Base-by-base conservation (phyloP, 30 jellyfish, hydroid and myxozoan genomes). In the Pseudorhiza aurosa region DNA sequence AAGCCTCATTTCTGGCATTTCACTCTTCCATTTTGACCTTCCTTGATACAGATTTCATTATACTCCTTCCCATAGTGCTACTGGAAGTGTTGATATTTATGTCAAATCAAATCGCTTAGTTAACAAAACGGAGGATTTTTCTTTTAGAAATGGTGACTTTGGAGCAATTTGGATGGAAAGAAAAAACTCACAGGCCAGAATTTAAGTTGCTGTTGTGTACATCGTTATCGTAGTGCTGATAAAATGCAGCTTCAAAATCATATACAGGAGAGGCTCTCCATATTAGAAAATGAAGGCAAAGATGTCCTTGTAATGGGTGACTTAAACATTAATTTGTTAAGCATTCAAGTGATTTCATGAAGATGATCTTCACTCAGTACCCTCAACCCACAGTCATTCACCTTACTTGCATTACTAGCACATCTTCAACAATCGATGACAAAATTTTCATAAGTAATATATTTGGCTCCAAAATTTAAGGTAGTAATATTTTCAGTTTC, bases 361-460 rank as follows among this genome's bases (percentile, higher is more conserved):
- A 40, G 81, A 76, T 62, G 80, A 76, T 76, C 70, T 58, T 76
- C n/a, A n/a, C n/a, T n/a, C n/a, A n/a, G n/a, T n/a, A n/a, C n/a
- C n/a, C n/a, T n/a, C n/a, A n/a, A n/a, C n/a, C n/a, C 39, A 32
- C 89, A 27, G 68, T 76, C 44, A 70, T 76, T 57, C 80, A 35
- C 43, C 89, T 81, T 57, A 73, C 75, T 25, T 75, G 87, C 0
- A 59, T 73, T 58, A 76, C 65, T 6, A 27, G 18, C 19, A 37
- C 71, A 50, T 3, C 65, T 58, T 74, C 81, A n/a, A 59, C 89
- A 58, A 62, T 76, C 40, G 89, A 76, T 58, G 58, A 76, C 67
- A 72, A 45, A 2, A n/a, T 57, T 58, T 74, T 53, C 35, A 29
- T 33, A 42, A 74, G 39, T 50, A 56, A 27, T 64, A n/a, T 2